A percentile compares a stretch with the other conserved stretches of the same genome.
These are phyloP conservation scores for Bombus picipes DNA, from an alignment of 1,140 invertebrate genomes.

Conservation along the genomic window DNA sequence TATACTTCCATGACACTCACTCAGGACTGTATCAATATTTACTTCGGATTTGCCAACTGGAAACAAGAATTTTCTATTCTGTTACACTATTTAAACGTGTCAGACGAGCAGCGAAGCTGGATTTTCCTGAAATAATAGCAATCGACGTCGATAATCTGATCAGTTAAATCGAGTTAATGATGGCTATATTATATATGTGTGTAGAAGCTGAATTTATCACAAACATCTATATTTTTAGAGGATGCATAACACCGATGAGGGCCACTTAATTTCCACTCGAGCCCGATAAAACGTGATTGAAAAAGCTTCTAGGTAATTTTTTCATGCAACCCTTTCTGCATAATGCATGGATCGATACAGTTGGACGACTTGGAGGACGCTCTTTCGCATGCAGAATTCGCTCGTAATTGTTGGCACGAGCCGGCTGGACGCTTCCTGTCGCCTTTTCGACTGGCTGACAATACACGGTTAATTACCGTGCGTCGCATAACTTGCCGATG, in stretches of 20 bases:
- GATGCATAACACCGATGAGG: not conserved
- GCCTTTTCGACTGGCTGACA: constrained; percentile 6
- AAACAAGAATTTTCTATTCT: not conserved
- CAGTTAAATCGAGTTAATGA: not conserved
- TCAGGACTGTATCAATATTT: not conserved
- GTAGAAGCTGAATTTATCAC: too few relatives aligned
- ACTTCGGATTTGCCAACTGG: not conserved
- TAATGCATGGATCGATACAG: constrained; percentile 8
- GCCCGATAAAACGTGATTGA: not conserved
- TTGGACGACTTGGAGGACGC: not conserved
- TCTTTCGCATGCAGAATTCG: constrained; percentile 7
- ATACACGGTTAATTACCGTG: constrained; percentile 19
- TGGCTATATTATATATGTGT: too few relatives aligned
- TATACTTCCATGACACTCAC: not conserved
- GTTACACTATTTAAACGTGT: not conserved
- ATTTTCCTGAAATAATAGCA: not conserved
- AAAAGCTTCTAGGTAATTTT: not conserved
- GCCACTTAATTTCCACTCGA: too few relatives aligned
- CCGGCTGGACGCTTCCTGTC: not conserved
- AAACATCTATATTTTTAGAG: not conserved
- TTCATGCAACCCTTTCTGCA: not conserved
- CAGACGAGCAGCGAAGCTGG: not conserved
- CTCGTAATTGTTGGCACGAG: not conserved
- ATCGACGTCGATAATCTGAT: not conserved
- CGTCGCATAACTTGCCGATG: constrained; percentile 13